phyloP scores from a whole-genome alignment of 2,888 invertebrate genomes.

The Diaphora mendica region DNA sequence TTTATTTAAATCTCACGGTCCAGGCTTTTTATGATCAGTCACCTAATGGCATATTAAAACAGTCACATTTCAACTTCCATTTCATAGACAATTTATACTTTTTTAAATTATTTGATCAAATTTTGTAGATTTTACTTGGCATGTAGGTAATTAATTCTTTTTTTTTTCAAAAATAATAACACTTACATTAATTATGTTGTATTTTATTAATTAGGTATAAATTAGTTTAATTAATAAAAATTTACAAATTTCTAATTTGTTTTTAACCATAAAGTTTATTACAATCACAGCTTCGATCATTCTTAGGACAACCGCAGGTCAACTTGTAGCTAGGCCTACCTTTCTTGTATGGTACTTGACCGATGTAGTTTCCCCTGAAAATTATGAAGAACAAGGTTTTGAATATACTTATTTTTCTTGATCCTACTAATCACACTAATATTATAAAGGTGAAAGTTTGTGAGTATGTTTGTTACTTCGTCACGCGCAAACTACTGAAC shows the following conservation, averaged over 20 bases:
- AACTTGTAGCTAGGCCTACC: conserved; percentile 37
- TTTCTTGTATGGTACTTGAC: conserved; percentile 10
- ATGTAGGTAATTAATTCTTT: background rate
- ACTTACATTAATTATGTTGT: background rate
- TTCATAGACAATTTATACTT: background rate
- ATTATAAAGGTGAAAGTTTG: too few relatives aligned
- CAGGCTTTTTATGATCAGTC: too few relatives aligned
- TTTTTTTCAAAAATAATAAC: background rate
- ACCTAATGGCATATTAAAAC: too few relatives aligned
- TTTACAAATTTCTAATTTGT: background rate
- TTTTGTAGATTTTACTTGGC: background rate
- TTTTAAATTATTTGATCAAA: background rate
- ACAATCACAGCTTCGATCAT: conserved; percentile 9
- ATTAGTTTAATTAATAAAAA: background rate
- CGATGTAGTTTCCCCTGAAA: conserved; percentile 23
- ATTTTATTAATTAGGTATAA: background rate
- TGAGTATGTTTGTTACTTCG: too few relatives aligned
- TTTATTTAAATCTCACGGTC: background rate
- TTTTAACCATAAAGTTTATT: conserved; percentile 2
- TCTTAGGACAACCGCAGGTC: conserved; percentile 1
- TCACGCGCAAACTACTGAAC: too few relatives aligned
- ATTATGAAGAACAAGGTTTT: background rate
- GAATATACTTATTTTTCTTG: background rate
- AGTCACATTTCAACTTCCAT: too few relatives aligned
- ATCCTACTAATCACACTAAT: too few relatives aligned